phyloP scores from a whole-genome alignment of 2,113 vertebrate genomes.

The Nibea coibor region DNA sequence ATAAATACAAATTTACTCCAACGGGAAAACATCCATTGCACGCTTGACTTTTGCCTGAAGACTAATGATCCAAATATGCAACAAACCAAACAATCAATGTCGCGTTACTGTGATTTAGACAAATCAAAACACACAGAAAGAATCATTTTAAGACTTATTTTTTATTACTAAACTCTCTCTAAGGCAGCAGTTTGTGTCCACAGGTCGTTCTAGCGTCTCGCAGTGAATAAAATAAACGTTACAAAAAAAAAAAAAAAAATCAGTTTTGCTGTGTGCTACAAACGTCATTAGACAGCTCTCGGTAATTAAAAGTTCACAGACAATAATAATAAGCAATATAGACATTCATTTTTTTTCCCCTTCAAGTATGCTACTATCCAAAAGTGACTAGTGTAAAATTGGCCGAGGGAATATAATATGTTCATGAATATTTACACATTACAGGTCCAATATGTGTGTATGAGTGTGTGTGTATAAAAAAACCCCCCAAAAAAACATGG shows the following conservation, averaged over 20 bases:
- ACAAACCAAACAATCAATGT: conserved; percentile 3
- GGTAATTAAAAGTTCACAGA: conserved; percentile 72
- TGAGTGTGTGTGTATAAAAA: conserved; percentile 23
- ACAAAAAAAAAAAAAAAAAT: conserved; percentile 71
- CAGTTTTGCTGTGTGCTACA: conserved; percentile 72
- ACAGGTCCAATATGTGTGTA: conserved; percentile 58
- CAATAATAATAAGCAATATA: conserved; percentile 64
- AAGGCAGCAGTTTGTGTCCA: conserved; percentile 79
- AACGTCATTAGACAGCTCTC: conserved; percentile 73
- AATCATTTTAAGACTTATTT: conserved; percentile 34
- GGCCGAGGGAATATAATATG: conserved; percentile 69
- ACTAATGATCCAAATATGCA: conserved; percentile 13
- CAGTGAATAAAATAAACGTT: conserved; percentile 76
- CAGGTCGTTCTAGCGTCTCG: conserved; percentile 66
- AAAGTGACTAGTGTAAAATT: conserved; percentile 76
- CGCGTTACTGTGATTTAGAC: neutral
- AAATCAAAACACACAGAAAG: conserved; percentile 3
- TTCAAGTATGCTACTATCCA: conserved; percentile 82
- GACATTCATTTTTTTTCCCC: conserved; percentile 72
- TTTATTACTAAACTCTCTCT: conserved; percentile 87
- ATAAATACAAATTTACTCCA: conserved; percentile 33
- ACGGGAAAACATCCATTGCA: neutral
- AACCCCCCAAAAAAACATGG: conserved; percentile 20
- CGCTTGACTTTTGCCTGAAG: neutral
- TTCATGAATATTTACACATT: conserved; percentile 74